These are phyloP conservation scores for Turritopsis rubra DNA, from an alignment of 30 jellyfish, hydroid and myxozoan species.

Conservation along the genomic window DNA sequence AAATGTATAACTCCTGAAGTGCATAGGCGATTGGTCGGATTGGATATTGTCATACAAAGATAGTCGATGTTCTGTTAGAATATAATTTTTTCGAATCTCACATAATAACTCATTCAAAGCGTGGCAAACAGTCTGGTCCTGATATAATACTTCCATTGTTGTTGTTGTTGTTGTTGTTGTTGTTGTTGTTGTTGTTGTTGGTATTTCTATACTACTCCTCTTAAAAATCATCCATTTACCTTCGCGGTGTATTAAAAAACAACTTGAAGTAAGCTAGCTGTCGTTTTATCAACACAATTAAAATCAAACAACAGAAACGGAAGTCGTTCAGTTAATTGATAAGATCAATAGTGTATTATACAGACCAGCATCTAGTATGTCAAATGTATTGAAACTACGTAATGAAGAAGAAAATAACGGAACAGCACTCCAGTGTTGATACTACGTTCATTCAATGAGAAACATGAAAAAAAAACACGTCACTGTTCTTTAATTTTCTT, in stretches of 20 bases:
- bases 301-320: background rate
- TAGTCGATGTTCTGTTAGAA: background rate
- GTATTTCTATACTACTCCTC: background rate
- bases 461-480: background rate
- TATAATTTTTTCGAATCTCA: constrained; percentile 1
- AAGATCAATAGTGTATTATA: background rate
- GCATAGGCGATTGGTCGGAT: background rate
- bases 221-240: background rate
- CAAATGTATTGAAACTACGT: background rate
- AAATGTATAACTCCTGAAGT: background rate
- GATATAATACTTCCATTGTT: background rate
- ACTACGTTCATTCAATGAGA: background rate
- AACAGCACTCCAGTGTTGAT: background rate
- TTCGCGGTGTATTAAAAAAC: background rate
- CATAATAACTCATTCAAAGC: background rate
- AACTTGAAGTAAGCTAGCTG: background rate
- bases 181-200: background rate
- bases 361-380: background rate
- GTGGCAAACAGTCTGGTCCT: constrained; percentile 3
- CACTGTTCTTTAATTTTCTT: background rate
- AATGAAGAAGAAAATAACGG: background rate
- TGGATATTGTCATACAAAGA: background rate
- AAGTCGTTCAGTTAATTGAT: background rate
- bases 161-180: background rate
- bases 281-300: background rate